These are phyloP conservation scores for Phyllostomus hastatus DNA, from an alignment of 2,113 vertebrate species.

Conservation along the genomic window DNA sequence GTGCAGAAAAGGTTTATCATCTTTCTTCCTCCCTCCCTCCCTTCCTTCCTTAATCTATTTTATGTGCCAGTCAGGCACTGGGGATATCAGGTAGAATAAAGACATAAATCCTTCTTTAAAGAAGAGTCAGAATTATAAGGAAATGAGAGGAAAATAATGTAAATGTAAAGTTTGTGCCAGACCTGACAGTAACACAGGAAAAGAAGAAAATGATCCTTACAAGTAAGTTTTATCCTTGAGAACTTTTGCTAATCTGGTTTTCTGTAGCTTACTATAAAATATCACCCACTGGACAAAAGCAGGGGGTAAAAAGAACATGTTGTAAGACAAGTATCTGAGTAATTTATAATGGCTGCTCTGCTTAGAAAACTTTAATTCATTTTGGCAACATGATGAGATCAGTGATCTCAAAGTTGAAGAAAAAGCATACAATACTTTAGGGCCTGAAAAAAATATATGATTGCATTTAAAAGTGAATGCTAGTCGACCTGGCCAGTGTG, in stretches of 20 bases:
- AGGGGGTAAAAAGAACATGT: background rate
- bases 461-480: background rate
- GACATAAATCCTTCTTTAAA: background rate
- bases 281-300: background rate
- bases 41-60: background rate
- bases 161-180: background rate
- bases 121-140: background rate
- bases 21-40: background rate
- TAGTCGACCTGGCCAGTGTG: background rate
- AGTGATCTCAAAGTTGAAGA: background rate
- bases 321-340: background rate
- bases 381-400: background rate
- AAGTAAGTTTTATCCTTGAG: background rate
- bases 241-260: background rate
- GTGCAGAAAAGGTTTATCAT: background rate
- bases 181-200: background rate
- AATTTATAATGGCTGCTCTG: background rate
- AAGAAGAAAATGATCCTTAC: background rate
- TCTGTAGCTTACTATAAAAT: background rate
- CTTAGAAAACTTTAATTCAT: constrained; percentile 28
- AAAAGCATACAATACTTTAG: background rate
- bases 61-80: background rate
- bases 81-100: background rate
- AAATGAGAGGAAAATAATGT: background rate
- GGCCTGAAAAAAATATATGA: background rate